Evolutionary conservation across 1,140 invertebrate species (phyloP), one percentile per base, ranked within the genome.

Genomic region (Nasonia giraulti): DNA sequence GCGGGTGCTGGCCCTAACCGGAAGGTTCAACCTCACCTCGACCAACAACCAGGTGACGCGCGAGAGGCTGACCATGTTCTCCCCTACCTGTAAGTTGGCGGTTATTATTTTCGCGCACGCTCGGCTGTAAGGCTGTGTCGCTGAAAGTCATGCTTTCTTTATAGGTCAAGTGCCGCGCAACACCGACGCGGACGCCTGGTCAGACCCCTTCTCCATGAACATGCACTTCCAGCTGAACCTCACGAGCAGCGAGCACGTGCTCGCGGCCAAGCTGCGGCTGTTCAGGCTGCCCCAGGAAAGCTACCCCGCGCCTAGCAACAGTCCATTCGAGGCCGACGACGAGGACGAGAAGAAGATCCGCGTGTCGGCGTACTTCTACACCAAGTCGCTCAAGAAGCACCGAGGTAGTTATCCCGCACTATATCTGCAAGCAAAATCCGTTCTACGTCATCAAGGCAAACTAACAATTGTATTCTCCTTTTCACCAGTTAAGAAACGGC

Each of bases 361-460:
- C 82, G 94, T 95, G 85, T 95, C 95, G 0, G 93, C 95, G 14
- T 95, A 94, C 83, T 95, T 93, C 89, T 95, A 95, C 87, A 95
- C 93, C 5, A 93, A 93, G 80, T 93, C 94, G 0, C 85, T 95
- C 23, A 95, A 94, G 83, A 94, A 93, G 86, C 92, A 94, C 86
- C 91, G 93, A 92, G 83, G 83, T 87, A 83, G 66, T 83, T 85
- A 69, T 66, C 33, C 33, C 33, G 33, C 33, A 6, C 33, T 27
- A 27, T 27, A 27, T 27, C 27, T 27, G 27, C 27, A 27, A 27
- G 27, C 2, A 0, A 37, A 37, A 37, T 37, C 4, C 33, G 3
- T 37, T 37, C 33, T 17, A 37, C 68, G 8, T 11, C 40, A 44
- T 11, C 0, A 8, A 1, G 40, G n/a, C n/a, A 50, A 44, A 50